Evolutionary conservation across 1,140 invertebrate species (phyloP), one percentile per base, ranked within the genome.

Genomic region (Eupristina koningsbergeri): DNA sequence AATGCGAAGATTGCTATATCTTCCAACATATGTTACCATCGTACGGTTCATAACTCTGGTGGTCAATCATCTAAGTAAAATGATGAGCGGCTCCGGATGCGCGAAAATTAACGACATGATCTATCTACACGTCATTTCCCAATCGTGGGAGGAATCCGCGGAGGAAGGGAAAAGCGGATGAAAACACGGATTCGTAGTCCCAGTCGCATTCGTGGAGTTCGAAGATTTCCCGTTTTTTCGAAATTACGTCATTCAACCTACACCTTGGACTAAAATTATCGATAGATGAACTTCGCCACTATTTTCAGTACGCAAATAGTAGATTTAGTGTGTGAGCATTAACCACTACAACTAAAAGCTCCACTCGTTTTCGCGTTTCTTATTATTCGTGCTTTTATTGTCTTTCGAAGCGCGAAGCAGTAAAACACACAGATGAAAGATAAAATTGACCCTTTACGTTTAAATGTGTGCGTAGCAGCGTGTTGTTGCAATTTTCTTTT

Each of bases 181-280:
- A 58, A 58, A 58, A 58, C 26, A 9, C 53, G 22, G 13, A 58
- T 22, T 58, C 53, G 53, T 17, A 50, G 6, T 50, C 47, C 9
- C 47, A 17, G 17, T 15, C 17, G 47, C 19, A n/a, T n/a, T n/a
- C n/a, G 2, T 22, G 53, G 13, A 26, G 53, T 26, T 3, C 9
- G 53, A 41, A 26, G 63, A 19, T 11, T 81, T 81, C 53, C 71
- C 75, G 80, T 89, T 90, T 90, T 89, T 87, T 86, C 76, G n/a
- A 6, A 84, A 85, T 87, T 89, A 86, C 90, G 90, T 91, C 90
- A 90, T 77, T 84, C 89, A 89, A 90, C 89, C 90, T 90, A 90
- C 89, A 90, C 90, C 86, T 91, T 89, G 87, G 82, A 89, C 90
- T 90, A 90, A 91, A 91, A 90, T 91, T 91, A 91, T 85, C 86